A percentile compares a stretch with the other conserved stretches of the same genome.
These are phyloP conservation scores for Formica exsecta DNA, from an alignment of 1,140 invertebrate species.

Conservation along the genomic window DNA sequence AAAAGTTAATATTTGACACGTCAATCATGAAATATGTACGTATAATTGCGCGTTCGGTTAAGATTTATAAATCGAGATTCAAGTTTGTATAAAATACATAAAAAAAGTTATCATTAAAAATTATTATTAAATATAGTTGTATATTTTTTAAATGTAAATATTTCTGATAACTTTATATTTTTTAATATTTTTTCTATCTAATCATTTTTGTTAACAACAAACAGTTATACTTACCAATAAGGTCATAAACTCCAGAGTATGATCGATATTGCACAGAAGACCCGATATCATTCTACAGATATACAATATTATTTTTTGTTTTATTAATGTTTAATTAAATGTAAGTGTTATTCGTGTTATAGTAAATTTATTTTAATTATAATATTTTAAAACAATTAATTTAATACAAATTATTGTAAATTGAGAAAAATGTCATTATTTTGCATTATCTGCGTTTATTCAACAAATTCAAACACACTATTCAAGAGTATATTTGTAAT, in stretches of 20 bases:
- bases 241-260: slow-evolving; percentile 84
- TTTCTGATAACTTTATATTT: background rate
- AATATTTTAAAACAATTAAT: too few relatives aligned
- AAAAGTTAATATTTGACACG: background rate
- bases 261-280: slow-evolving; percentile 85
- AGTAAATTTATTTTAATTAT: background rate
- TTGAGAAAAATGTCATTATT: slow-evolving; percentile 13
- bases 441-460: background rate
- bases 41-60: background rate
- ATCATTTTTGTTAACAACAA: background rate
- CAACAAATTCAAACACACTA: background rate
- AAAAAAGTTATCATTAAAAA: background rate
- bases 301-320: slow-evolving; percentile 26
- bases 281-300: slow-evolving; percentile 85
- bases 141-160: slow-evolving; percentile 21
- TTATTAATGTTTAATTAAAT: slow-evolving; percentile 4
- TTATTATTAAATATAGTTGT: background rate
- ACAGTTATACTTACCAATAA: slow-evolving; percentile 82
- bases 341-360: slow-evolving; percentile 23
- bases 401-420: background rate
- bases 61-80: background rate
- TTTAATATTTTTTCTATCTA: background rate
- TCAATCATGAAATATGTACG: background rate
- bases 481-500: background rate
- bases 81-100: background rate